Evolutionary conservation across 2,113 vertebrate genomes (phyloP), one percentile per base, ranked within the genome.

Genomic region (Brachyhypopomus gauderio): DNA sequence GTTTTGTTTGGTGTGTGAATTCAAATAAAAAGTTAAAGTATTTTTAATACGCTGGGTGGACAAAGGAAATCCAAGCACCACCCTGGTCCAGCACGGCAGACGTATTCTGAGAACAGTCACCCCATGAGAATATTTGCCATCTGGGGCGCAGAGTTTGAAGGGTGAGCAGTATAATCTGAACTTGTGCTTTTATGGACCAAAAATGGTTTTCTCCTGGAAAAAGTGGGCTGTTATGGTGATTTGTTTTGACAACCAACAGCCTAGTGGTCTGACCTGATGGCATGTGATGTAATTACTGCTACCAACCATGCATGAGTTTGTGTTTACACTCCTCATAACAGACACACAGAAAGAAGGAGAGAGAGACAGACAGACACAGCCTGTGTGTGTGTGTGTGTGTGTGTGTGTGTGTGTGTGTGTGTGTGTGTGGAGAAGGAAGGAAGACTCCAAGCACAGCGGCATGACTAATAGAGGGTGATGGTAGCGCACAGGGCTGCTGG

Each of bases 171-270:
- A 34, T 30, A 30, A 30, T n/a, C 6, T 16, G 1, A 4, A 79
- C 11, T 79, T 56, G 20, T 60, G 19, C 36, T 34, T 69, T 41
- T 64, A 52, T 23, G 25, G 11, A 27, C 23, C 9, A 73, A 64
- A 71, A n/a, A 27, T 34, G 41, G 22, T 55, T 84, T 72, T 84
- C 59, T 19, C 17, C 16, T 2, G 8, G 23, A 77, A 70, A 58
- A 19, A 45, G 0, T 17, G 0, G 22, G 8, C 55, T 85, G 83
- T 85, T 84, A 78, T 81, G 75, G 27, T 16, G 48, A 72, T 66
- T 67, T 80, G 78, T 63, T 78, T 81, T 81, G 83, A 85, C 83
- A 59, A 85, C 79, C 20, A 70, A 66, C 56, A 75, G 14, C 11
- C 48, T 67, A 75, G 56, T 71, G 23, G 67, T 77, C 59, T 38